Evolutionary conservation across 2,888 invertebrate species (phyloP).

Genomic region (Scaeva pyrastri): DNA sequence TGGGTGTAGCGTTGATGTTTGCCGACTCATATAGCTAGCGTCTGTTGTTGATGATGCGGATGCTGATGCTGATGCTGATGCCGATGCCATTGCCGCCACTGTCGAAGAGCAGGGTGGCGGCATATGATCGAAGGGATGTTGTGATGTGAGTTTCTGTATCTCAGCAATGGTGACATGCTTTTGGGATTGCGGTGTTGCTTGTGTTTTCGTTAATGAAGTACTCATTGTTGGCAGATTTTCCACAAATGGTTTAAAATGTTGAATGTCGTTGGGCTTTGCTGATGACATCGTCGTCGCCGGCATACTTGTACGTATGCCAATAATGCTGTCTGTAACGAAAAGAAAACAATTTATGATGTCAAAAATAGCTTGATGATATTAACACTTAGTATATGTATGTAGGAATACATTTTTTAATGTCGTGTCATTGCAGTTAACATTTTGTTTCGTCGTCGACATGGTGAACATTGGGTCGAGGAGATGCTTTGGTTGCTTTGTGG

Average conservation of each 20-base stretch:
- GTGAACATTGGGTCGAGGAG: background rate
- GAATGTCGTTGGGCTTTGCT: conserved; percentile 70
- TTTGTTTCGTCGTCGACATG: background rate
- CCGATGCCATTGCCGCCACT: background rate
- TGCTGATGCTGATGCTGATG: background rate
- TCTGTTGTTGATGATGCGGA: conserved; percentile 33
- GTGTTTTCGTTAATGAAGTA: conserved; percentile 76
- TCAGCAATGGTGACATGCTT: conserved; percentile 83
- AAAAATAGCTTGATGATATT: conserved; percentile 19
- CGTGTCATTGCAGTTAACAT: background rate
- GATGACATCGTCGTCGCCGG: conserved; percentile 4
- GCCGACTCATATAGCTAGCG: conserved; percentile 38
- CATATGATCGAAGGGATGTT: conserved; percentile 81
- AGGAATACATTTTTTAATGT: conserved; percentile 1
- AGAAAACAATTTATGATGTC: conserved; percentile 7
- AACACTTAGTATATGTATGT: conserved; percentile 13
- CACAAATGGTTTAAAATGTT: conserved; percentile 80
- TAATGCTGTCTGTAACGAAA: conserved; percentile 81
- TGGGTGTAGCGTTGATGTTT: conserved; percentile 64
- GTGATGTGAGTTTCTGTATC: conserved; percentile 80
- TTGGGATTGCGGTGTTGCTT: conserved; percentile 82
- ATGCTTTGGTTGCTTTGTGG: no score
- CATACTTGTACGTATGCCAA: conserved; percentile 81
- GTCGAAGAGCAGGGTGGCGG: background rate
- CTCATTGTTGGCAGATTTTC: conserved; percentile 69